Evolutionary conservation across 2,113 vertebrate species (phyloP).

Genomic region (Pavo muticus): DNA sequence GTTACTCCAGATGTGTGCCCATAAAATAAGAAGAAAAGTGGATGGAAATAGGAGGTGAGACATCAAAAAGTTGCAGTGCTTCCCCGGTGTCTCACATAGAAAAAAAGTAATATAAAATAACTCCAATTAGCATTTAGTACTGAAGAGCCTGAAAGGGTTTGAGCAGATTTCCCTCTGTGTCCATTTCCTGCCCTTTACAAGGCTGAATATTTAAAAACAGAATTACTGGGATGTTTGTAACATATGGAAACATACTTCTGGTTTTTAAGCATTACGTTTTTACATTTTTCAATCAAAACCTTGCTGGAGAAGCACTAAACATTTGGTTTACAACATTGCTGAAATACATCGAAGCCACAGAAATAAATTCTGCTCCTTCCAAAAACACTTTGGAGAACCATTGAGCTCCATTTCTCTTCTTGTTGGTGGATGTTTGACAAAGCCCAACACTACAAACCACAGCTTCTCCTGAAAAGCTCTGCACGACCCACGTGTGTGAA

Average conservation of each 20-base stretch:
- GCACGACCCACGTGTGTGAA: background rate
- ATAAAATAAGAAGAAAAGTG: background rate
- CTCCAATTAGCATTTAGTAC: conserved; percentile 17
- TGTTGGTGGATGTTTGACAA: background rate
- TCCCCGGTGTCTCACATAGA: background rate
- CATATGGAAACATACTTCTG: conserved; percentile 39
- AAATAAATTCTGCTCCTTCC: conserved; percentile 16
- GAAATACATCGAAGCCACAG: background rate
- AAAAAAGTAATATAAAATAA: background rate
- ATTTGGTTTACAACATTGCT: conserved; percentile 17
- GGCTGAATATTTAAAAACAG: conserved; percentile 37
- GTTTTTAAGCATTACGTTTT: conserved; percentile 46
- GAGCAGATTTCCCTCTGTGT: background rate
- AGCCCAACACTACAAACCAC: background rate
- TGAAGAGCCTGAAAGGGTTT: background rate
- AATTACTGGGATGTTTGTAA: conserved; percentile 56
- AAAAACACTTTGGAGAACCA: background rate
- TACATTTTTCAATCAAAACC: conserved; percentile 48
- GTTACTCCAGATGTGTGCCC: background rate
- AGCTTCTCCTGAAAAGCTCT: background rate
- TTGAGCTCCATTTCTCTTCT: background rate
- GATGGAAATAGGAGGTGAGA: background rate
- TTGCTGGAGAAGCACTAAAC: conserved; percentile 2
- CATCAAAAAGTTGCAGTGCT: background rate
- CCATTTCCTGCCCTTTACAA: conserved; percentile 25